Evolutionary conservation across 2,113 vertebrate genomes (phyloP), one percentile per base, ranked within the genome.

Genomic region (Coptodon rendalli): DNA sequence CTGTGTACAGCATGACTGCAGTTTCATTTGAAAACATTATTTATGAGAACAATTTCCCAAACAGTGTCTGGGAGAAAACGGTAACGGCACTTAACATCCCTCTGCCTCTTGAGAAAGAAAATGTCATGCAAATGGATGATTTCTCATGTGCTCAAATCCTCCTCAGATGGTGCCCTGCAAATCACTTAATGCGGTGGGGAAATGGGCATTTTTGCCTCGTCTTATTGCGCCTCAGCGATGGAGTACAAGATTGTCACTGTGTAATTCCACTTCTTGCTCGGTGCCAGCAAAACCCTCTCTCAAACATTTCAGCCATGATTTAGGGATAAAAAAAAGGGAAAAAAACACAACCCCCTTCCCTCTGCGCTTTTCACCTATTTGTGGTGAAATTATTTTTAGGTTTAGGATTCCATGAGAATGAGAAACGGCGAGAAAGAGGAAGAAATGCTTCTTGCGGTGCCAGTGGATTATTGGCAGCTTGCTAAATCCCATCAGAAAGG

Each of bases 311-410:
- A 90, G 87, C 83, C 84, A 90, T 86, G 89, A 92, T 95, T 95
- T 87, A 86, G 76, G 91, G 88, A 91, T 90, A 57, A 68, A 82
- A 90, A 71, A 61, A 3, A 8, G 34, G 80, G 45, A 27, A 29
- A 31, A 36, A 3, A 8, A 19, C 61, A 27, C 52, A 84, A 68
- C 7, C 59, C 59, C 78, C 57, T 17, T 76, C 43, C 63, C 29
- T 27, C n/a, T 43, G 9, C 5, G 86, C 81, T 85, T 94, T 93
- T 92, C 83, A 88, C 73, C 86, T 84, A 82, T 93, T 93, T 91
- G 83, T 87, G 66, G 50, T 79, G 56, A 89, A 92, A 95, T 93
- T 94, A 96, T 95, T 96, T 96, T 94, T 94, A 93, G 93, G 86
- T 95, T 92, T 84, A 85, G 81, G 89, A 93, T 88, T 82, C 38